phyloP scores from a whole-genome alignment of 1,140 invertebrate genomes.

The Drosophila miranda region DNA sequence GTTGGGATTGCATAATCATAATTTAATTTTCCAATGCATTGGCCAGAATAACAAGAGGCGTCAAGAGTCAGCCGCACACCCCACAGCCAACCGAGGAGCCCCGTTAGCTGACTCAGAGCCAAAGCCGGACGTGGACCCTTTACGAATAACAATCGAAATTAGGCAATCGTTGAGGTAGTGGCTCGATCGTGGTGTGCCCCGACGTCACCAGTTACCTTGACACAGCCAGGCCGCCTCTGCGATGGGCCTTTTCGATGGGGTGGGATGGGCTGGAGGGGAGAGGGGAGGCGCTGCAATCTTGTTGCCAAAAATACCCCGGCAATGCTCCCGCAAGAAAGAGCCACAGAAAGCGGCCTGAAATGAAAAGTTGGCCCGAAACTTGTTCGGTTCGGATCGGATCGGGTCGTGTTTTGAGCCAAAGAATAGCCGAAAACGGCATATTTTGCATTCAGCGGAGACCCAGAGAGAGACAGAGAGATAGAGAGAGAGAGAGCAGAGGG shows the following conservation, averaged over 20 bases:
- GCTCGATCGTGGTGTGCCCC: conserved; percentile 3
- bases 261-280: no score
- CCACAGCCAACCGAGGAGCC: neutral
- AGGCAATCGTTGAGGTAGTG: conserved; percentile 68
- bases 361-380: conserved; percentile 68
- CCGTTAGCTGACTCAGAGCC: conserved; percentile 64
- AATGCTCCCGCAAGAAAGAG: conserved; percentile 31
- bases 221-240: conserved; percentile 11
- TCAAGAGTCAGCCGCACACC: conserved; percentile 10
- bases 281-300: neutral
- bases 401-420: conserved; percentile 6
- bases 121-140: conserved; percentile 62
- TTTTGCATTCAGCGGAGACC: conserved; percentile 61
- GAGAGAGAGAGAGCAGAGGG: no score
- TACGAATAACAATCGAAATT: conserved; percentile 76
- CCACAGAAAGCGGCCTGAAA: conserved; percentile 74
- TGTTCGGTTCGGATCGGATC: conserved; percentile 13
- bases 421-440: conserved; percentile 69
- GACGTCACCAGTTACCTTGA: conserved; percentile 79
- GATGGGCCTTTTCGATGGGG: neutral
- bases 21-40: conserved; percentile 80
- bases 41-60: conserved; percentile 72
- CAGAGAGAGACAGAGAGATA: neutral
- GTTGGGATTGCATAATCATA: conserved; percentile 65
- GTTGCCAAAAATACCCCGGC: conserved; percentile 17